Conservation (phyloP, 2,113 vertebrate species). For the Prunella fulvescens region DNA sequence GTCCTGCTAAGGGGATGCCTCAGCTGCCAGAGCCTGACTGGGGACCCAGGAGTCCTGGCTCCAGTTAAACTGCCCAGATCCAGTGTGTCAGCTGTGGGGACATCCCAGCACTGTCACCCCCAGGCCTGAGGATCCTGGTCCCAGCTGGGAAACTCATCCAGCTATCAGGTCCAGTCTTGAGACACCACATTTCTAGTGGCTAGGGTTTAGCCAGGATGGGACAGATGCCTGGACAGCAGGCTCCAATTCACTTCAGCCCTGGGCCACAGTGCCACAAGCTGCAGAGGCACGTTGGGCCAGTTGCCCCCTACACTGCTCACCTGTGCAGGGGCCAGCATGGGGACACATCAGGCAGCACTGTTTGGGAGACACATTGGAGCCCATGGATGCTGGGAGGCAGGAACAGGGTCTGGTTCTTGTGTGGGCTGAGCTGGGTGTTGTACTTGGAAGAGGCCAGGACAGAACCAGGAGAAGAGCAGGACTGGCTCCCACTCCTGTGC, state of each 20-base stretch:
- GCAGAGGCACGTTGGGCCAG: rapidly evolving
- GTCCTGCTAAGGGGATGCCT: background rate
- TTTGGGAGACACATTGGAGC: background rate
- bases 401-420: background rate
- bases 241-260: background rate
- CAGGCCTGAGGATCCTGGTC: background rate
- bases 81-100: background rate
- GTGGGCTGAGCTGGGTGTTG: background rate
- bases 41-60: background rate
- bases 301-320: rapidly evolving
- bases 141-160: background rate
- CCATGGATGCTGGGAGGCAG: background rate
- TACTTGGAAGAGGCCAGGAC: background rate
- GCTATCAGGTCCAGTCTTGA: background rate
- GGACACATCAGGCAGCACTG: background rate
- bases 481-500: background rate
- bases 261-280: rapidly evolving
- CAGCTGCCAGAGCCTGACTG: rapidly evolving
- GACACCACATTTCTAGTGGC: background rate
- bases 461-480: background rate
- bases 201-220: background rate
- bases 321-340: background rate
- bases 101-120: background rate
- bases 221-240: background rate
- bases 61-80: background rate